These are phyloP conservation scores for Etheostoma cragini DNA, from an alignment of 2,113 vertebrate genomes.

Conservation along the genomic window DNA sequence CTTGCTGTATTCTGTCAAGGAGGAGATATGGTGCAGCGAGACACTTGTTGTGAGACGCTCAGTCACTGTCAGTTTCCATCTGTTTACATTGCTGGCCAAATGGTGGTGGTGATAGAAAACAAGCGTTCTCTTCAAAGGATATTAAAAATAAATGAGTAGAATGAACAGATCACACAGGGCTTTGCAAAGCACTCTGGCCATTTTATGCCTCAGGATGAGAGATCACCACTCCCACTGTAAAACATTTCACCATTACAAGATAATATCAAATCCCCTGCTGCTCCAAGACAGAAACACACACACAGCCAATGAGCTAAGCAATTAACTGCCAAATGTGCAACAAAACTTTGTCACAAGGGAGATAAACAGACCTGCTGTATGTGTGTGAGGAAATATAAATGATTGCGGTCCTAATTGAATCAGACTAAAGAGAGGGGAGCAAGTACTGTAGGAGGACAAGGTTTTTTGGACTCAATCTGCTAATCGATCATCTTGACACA, in stretches of 20 bases:
- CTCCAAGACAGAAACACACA: conserved; percentile 42
- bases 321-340: conserved; percentile 66
- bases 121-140: conserved; percentile 65
- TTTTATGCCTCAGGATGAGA: conserved; percentile 47
- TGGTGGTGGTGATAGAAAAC: conserved; percentile 60
- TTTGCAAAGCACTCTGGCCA: conserved; percentile 39
- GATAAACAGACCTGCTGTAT: conserved; percentile 54
- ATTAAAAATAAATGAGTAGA: conserved; percentile 73
- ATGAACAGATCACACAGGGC: conserved; percentile 42
- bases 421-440: conserved; percentile 17
- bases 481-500: conserved; percentile 72
- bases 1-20: conserved; percentile 52
- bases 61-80: conserved; percentile 73
- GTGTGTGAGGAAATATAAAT: conserved; percentile 35
- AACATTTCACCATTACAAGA: conserved; percentile 44
- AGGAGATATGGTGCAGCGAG: conserved; percentile 43
- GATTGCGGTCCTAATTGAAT: conserved; percentile 38
- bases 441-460: neutral
- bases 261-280: conserved; percentile 52
- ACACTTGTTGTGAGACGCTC: conserved; percentile 52
- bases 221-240: conserved; percentile 49
- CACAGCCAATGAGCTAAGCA: conserved; percentile 64
- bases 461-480: conserved; percentile 45
- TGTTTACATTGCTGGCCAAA: conserved; percentile 69
- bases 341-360: conserved; percentile 61